Conservation (phyloP, 2,888 invertebrate genomes). For the Drosophila borealis region DNA sequence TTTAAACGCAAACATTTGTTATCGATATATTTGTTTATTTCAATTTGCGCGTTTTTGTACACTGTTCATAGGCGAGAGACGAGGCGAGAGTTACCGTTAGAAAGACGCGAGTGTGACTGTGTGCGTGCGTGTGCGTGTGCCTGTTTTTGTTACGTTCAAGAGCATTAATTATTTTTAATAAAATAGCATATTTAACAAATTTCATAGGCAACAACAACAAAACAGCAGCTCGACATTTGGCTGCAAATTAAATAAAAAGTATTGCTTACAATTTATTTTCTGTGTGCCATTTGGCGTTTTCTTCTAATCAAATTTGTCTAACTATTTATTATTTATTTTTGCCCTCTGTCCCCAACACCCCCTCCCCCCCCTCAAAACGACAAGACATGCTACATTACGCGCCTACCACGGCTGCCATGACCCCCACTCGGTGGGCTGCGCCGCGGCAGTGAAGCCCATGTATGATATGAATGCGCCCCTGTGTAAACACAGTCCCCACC, state of each 20-base stretch:
- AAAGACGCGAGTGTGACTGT: background rate
- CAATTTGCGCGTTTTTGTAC: slow-evolving; percentile 8
- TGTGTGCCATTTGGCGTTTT: slow-evolving; percentile 11
- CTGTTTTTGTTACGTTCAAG: slow-evolving; percentile 15
- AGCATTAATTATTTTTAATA: slow-evolving; percentile 16
- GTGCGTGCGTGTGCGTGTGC: slow-evolving; percentile 2
- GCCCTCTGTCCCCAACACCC: background rate
- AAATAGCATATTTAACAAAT: slow-evolving; percentile 22
- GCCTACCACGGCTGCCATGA: slow-evolving; percentile 26
- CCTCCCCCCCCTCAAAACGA: background rate
- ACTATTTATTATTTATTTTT: background rate
- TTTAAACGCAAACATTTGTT: slow-evolving; percentile 41
- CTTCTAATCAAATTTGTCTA: background rate
- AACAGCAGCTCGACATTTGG: slow-evolving; percentile 14
- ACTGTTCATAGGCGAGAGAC: slow-evolving; percentile 3
- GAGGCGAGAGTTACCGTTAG: slow-evolving; percentile 22
- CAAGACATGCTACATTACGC: background rate
- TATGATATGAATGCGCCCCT: slow-evolving; percentile 60
- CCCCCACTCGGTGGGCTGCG: slow-evolving; percentile 16
- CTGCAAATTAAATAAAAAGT: slow-evolving; percentile 36
- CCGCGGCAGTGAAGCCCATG: slow-evolving; percentile 34
- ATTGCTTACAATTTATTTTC: slow-evolving; percentile 22
- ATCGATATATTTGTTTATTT: slow-evolving; percentile 16
- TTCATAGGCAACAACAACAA: slow-evolving; percentile 8
- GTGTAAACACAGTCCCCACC: slow-evolving; percentile 22